These are phyloP conservation scores for Pithys albifrons DNA, from an alignment of 2,113 vertebrate species.

Conservation along the genomic window DNA sequence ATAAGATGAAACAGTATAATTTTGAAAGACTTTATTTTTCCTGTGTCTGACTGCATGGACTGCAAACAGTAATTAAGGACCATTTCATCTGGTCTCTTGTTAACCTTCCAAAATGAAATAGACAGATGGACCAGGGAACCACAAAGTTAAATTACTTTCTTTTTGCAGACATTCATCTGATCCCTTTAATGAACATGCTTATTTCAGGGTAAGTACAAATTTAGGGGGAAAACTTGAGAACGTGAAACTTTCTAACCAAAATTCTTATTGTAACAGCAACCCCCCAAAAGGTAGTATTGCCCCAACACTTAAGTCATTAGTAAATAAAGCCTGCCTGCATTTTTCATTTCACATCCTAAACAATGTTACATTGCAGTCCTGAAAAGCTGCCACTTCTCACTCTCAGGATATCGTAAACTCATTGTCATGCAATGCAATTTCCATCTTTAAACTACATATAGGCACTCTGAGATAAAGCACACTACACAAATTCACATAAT, in stretches of 20 bases:
- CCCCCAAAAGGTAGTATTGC: background rate
- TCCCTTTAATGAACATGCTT: background rate
- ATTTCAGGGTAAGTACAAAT: background rate
- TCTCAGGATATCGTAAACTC: background rate
- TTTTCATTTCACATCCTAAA: background rate
- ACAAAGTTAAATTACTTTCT: background rate
- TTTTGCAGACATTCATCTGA: background rate
- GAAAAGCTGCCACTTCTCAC: background rate
- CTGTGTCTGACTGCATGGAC: background rate
- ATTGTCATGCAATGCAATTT: background rate
- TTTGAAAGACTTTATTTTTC: background rate
- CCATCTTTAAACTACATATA: background rate
- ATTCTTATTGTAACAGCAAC: background rate
- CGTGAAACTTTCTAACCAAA: background rate
- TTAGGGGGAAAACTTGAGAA: background rate
- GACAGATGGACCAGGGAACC: background rate
- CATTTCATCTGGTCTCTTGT: background rate
- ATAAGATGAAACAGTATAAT: background rate
- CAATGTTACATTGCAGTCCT: background rate
- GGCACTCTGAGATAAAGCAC: background rate
- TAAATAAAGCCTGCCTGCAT: background rate
- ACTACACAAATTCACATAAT: background rate
- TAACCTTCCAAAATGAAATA: background rate
- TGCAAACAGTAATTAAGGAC: background rate
- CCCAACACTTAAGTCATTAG: background rate